These are phyloP conservation scores for zebrafish (Danio rerio) DNA, from an alignment of 2,113 vertebrate species.

Conservation along the genomic window GRCz12tu NC_133187.1:19938501-19939000, in stretches of 20 bases:
- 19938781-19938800: neutral
- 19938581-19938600: slow-evolving; percentile 49
- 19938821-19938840: slow-evolving; percentile 20
- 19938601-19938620: slow-evolving; percentile 36
- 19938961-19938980: no score
- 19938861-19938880: slow-evolving; percentile 3
- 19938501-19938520: slow-evolving; percentile 3
- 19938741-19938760: slow-evolving; percentile 17
- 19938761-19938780: neutral
- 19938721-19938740: slow-evolving; percentile 27
- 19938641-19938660: slow-evolving; percentile 41
- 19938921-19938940: slow-evolving; percentile 19
- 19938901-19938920: slow-evolving; percentile 10
- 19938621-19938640: slow-evolving; percentile 18
- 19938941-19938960: no score
- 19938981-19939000: no score
- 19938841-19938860: slow-evolving; percentile 9
- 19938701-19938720: neutral
- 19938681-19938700: slow-evolving; percentile 33
- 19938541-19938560: slow-evolving; percentile 33
- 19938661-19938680: slow-evolving; percentile 29
- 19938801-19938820: neutral
- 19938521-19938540: slow-evolving; percentile 3
- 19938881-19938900: slow-evolving; percentile 20
- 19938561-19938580: slow-evolving; percentile 37